Conservation (phyloP, 1,140 invertebrate genomes). For the Drosophila erecta region DNA sequence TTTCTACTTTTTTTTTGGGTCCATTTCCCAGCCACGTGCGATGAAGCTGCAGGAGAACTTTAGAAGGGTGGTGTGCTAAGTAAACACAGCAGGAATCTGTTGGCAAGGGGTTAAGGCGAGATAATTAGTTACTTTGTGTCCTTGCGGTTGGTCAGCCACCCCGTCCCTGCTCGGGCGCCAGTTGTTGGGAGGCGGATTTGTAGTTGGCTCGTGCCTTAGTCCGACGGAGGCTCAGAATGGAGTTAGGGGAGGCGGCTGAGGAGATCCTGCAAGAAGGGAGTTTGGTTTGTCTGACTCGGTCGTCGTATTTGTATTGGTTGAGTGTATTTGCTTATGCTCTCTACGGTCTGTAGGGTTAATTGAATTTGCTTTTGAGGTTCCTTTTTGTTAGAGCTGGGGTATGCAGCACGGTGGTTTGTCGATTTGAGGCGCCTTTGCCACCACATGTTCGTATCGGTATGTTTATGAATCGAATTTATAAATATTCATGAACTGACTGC, state of each 20-base stretch:
- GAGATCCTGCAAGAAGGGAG: not conserved
- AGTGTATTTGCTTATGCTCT: conserved; percentile 80
- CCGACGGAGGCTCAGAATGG: conserved; percentile 30
- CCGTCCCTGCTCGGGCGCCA: conserved; percentile 4
- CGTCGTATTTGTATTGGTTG: conserved; percentile 74
- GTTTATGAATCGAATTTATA: conserved; percentile 40
- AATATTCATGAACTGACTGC: conserved; percentile 46
- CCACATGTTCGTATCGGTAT: conserved; percentile 22
- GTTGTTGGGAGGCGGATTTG: conserved; percentile 47
- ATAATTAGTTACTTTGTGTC: conserved; percentile 82
- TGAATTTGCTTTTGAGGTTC: conserved; percentile 75
- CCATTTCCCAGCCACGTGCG: conserved; percentile 60
- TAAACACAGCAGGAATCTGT: conserved; percentile 60
- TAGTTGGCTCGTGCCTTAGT: conserved; percentile 64
- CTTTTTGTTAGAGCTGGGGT: conserved; percentile 33
- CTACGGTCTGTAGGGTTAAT: conserved; percentile 80
- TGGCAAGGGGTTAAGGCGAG: conserved; percentile 72
- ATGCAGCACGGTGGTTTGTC: not conserved
- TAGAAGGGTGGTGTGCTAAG: conserved; percentile 37
- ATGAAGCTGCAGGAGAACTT: conserved; percentile 6
- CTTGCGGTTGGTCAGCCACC: conserved; percentile 48
- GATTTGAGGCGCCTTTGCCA: conserved; percentile 27
- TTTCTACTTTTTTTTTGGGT: conserved; percentile 33
- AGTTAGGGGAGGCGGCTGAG: conserved; percentile 4
- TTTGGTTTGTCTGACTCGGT: conserved; percentile 52